Percentiles rank a stretch among this genome's conserved stretches.
Evolutionary conservation across 2,113 vertebrate species (phyloP).

Genomic region (Glaucomys volans): DNA sequence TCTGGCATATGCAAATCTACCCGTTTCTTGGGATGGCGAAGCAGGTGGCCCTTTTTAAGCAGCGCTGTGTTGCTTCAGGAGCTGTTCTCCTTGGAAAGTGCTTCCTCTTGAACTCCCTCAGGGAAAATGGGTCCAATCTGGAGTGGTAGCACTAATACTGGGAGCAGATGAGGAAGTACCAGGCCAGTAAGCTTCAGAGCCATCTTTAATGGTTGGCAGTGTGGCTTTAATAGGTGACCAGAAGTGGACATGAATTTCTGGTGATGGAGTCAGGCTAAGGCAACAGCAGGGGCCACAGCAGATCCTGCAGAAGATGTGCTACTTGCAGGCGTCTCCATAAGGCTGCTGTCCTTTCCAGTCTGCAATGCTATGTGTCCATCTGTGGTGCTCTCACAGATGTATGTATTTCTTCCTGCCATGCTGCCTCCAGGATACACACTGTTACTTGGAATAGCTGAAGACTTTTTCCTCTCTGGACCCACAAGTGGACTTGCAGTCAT

Average conservation of each 20-base stretch:
- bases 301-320: slow-evolving; percentile 90
- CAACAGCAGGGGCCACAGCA: slow-evolving; percentile 83
- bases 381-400: slow-evolving; percentile 95
- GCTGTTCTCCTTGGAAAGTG: slow-evolving; percentile 98
- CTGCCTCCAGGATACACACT: slow-evolving; percentile 91
- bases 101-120: slow-evolving; percentile 97
- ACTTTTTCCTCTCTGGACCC: slow-evolving; percentile 95
- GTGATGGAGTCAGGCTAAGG: slow-evolving; percentile 94
- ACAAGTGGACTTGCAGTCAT: slow-evolving; percentile 94
- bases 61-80: slow-evolving; percentile 95
- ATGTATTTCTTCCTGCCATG: slow-evolving; percentile 98
- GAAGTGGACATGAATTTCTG: slow-evolving; percentile 99
- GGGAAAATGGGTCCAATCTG: slow-evolving; percentile 97
- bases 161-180: slow-evolving; percentile 96
- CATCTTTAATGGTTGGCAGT: slow-evolving; percentile 97
- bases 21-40: slow-evolving; percentile 95
- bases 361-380: slow-evolving; percentile 95
- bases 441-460: slow-evolving; percentile 89
- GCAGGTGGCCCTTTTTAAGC: slow-evolving; percentile 97
- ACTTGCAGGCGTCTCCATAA: slow-evolving; percentile 95
- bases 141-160: slow-evolving; percentile 94
- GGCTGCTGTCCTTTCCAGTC: slow-evolving; percentile 98
- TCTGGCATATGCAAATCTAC: slow-evolving; percentile 93
- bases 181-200: slow-evolving; percentile 95
- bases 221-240: slow-evolving; percentile 96